Percentiles rank a stretch among this genome's conserved stretches.
Conservation (phyloP, 2,888 invertebrate genomes). For the Drosophila anomalata region DNA sequence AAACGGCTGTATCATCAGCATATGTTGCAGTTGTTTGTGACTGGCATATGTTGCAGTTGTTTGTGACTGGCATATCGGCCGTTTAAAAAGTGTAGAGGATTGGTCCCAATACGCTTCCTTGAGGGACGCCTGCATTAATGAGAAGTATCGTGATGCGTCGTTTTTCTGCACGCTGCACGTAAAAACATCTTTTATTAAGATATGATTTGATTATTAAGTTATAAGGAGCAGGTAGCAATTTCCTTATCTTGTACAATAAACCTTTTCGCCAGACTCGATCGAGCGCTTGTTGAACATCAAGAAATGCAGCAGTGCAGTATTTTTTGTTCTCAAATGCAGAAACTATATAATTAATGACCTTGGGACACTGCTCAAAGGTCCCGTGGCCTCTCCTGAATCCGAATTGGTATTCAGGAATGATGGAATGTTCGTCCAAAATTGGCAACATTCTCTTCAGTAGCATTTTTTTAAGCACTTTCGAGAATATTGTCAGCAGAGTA, state of each 20-base stretch:
- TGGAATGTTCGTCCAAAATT: slow-evolving; percentile 15
- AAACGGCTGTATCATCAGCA: no score
- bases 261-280: neutral
- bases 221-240: no score
- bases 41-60: no score
- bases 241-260: neutral
- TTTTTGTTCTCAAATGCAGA: neutral
- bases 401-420: slow-evolving; percentile 11
- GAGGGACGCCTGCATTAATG: no score
- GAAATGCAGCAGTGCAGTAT: slow-evolving; percentile 10
- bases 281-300: slow-evolving; percentile 23
- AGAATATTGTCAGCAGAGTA: neutral
- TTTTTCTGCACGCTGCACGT: no score
- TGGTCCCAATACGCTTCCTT: no score
- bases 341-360: neutral
- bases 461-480: slow-evolving; percentile 19
- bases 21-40: no score
- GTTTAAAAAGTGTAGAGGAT: no score
- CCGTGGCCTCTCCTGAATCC: slow-evolving; percentile 14
- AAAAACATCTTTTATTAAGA: no score
- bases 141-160: no score
- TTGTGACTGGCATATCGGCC: no score
- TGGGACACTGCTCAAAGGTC: slow-evolving; percentile 5
- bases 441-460: slow-evolving; percentile 13
- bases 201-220: no score